A percentile compares a stretch with the other conserved stretches of the same genome.
phyloP scores from a whole-genome alignment of 2,888 invertebrate species.

The Drosophila robusta region DNA sequence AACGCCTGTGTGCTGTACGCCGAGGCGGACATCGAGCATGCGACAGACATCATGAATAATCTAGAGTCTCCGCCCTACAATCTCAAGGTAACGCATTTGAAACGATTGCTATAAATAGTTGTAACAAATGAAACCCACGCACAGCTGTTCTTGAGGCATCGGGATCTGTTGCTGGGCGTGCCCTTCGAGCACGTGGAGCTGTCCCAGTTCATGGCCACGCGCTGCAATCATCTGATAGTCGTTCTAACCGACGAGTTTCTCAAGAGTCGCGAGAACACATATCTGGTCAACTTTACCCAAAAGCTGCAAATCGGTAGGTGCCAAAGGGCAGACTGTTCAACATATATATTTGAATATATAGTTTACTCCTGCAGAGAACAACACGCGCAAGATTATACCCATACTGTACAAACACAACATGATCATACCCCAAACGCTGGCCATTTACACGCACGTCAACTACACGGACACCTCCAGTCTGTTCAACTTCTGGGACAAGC shows the following conservation, averaged over 20 bases:
- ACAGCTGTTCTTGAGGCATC: conserved; percentile 91
- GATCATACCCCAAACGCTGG: conserved; percentile 88
- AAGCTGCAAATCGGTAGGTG: conserved; percentile 91
- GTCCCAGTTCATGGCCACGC: conserved; percentile 89
- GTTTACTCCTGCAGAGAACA: conserved; percentile 84
- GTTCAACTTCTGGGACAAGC: conserved; percentile 90
- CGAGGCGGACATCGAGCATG: conserved; percentile 90
- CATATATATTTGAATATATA: no score
- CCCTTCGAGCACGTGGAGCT: conserved; percentile 90
- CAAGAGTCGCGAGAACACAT: conserved; percentile 90
- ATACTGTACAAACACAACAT: conserved; percentile 88
- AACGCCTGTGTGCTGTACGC: conserved; percentile 93
- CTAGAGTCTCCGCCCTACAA: conserved; percentile 86
- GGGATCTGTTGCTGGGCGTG: conserved; percentile 90
- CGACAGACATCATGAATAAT: conserved; percentile 87
- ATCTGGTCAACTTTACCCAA: conserved; percentile 92
- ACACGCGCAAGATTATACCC: conserved; percentile 89
- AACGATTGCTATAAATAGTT: conserved; percentile 1
- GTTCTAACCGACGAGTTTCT: conserved; percentile 92
- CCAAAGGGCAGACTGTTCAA: no score
- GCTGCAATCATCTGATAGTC: conserved; percentile 92
- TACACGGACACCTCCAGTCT: conserved; percentile 86
- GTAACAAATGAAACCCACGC: background rate
- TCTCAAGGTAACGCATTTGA: conserved; percentile 86
- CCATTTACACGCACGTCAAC: conserved; percentile 88